Evolutionary conservation across 2,888 invertebrate genomes (phyloP), one percentile per base, ranked within the genome.

Genomic region (Thymelicus lineola): DNA sequence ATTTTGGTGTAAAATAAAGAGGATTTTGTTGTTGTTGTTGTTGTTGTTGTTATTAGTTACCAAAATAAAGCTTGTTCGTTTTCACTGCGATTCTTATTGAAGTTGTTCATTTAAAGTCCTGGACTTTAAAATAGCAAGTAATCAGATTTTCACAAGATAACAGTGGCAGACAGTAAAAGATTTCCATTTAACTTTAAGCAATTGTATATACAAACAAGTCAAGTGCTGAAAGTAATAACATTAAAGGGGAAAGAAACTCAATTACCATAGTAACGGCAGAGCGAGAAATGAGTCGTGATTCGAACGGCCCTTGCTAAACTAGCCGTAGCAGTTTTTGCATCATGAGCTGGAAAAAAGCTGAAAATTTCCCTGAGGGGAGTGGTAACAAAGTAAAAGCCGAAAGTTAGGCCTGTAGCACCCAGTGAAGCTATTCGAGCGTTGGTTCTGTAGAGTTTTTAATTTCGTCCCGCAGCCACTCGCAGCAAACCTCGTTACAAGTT

Each of bases 401-500:
- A 90, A 91, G 90, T 91, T 90, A 90, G 89, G 88, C 89, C 86
- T 82, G 88, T 87, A 87, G 87, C 85, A 82, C 81, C 85, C 85
- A 82, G 86, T 82, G 85, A 84, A 80, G 85, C 84, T 81, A 84
- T 86, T 86, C 82, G 80, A 83, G 83, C 84, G 86, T 79, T 81
- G 81, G 84, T 83, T 82, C 85, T 78, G 86, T 81, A 74, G 88
- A 91, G 86, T 92, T 93, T 91, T 92, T 92, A 92, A 92, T 93
- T 92, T 90, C 85, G 89, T 91, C 91, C 86, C 86, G 80, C 84
- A 87, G 88, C 88, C 90, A 89, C 91, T 90, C 87, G 90, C 87
- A 86, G 89, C 86, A 89, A 91, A 91, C 89, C 91, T 92, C 88
- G 91, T 92, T 92, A 92, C 90, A 92, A 92, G 88, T 93, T 93